Percentiles rank a stretch among this genome's conserved stretches.
Evolutionary conservation across 2,888 invertebrate genomes (phyloP).

Genomic region (Athalia cordata): DNA sequence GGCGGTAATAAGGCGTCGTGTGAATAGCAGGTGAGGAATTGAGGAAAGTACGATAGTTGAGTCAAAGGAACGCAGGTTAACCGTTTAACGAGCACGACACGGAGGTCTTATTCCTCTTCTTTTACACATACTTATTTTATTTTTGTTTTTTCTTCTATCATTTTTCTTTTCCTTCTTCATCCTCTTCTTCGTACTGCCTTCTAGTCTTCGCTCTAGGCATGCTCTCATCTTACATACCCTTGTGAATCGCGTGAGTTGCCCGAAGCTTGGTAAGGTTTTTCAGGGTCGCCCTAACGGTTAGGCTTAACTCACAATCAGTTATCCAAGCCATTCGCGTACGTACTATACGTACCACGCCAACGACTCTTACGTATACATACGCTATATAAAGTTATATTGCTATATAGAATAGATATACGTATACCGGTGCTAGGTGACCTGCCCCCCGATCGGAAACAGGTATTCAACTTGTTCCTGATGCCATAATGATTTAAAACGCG

Average conservation of each 20-base stretch:
- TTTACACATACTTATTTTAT: no score
- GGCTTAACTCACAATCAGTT: slow-evolving; percentile 41
- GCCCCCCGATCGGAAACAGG: slow-evolving; percentile 37
- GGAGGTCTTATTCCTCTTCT: neutral
- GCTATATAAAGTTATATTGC: no score
- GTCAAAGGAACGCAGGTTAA: slow-evolving; percentile 34
- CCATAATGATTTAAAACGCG: slow-evolving; percentile 32
- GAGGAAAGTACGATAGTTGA: no score
- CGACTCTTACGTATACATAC: no score
- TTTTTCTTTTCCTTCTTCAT: no score
- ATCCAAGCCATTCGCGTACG: slow-evolving; percentile 7
- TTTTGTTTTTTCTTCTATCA: no score
- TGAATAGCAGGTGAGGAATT: slow-evolving; percentile 15
- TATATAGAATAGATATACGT: neutral
- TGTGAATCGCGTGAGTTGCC: slow-evolving; percentile 40
- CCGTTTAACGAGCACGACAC: slow-evolving; percentile 28
- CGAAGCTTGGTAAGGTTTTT: slow-evolving; percentile 25
- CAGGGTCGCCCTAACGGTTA: slow-evolving; percentile 45
- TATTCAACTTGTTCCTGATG: slow-evolving; percentile 26
- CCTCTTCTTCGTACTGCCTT: slow-evolving; percentile 32
- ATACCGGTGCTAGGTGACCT: slow-evolving; percentile 28
- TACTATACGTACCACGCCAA: neutral
- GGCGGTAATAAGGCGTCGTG: slow-evolving; percentile 14
- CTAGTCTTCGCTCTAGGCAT: slow-evolving; percentile 37
- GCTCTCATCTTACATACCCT: slow-evolving; percentile 15